Base-by-base conservation (phyloP, 2,113 vertebrate genomes). In the Grallaria varia region DNA sequence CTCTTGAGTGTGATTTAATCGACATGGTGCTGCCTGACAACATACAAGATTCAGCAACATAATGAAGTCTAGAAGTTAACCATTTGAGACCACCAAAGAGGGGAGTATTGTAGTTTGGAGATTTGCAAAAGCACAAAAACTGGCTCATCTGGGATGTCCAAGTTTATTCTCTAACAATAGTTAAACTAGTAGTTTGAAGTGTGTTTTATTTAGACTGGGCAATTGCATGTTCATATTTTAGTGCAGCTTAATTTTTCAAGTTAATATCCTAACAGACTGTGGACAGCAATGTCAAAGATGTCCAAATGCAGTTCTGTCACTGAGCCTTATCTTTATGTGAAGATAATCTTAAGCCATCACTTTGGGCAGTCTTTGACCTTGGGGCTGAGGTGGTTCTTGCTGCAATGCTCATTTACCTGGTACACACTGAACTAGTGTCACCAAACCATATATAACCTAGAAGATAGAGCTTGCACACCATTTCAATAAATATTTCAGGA, bases 1-100 rank as follows among this genome's bases (percentile, higher is more conserved):
- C 96, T 97, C 95, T n/a, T 35, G 67, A 95, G 88, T 93, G 75
- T 12, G 19, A 97, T 97, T 97, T 95, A 96, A 96, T 95, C 52
- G 37, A 91, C 37, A 19, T 96, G 71, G 90, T 88, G 64, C 87
- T 96, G 90, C 95, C 66, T 94, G 96, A 96, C 89, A 95, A 72
- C 33, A 60, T 74, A 84, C 63, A 97, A 96, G 30, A 92, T 95
- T 86, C 88, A 92, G 72, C 67, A 97, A 81, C 77, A 35, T 30
- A 63, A 84, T 77, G 93, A 97, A 95, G 80, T 49, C 78, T 94
- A 74, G 89, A 89, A 88, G 81, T 84, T 97, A 96, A 93, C 89
- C 81, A 76, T 91, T 60, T 78, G 76, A 88, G 62, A 69, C 62
- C 33, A 58, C 71, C 73, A 37, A 75, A 84, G 30, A 82, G 53